Base-by-base conservation (phyloP, 1,140 invertebrate genomes). In the Spodoptera frugiperda region DNA sequence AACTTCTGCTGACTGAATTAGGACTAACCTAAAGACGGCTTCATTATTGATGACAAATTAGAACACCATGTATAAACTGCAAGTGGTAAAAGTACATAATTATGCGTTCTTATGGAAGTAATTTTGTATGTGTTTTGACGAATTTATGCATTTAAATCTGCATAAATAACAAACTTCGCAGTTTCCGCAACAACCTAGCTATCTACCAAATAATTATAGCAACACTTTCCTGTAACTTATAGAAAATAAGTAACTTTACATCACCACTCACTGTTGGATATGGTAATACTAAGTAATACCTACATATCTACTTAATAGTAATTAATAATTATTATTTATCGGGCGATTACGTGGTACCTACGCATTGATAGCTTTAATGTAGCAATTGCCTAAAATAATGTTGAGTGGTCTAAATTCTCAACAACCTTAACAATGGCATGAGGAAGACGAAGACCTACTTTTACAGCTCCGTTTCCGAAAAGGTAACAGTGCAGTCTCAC, bases 401-500 rank as follows among this genome's bases (percentile, higher is more conserved):
- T 51, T 51, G 8, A 15, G n/a, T n/a, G n/a, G 1, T 55, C 53
- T 5, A 14, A 25, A 19, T 57, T 25, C 30, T 25, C 49, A n/a
- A 53, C 17, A 71, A 25, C 6, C 11, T 44, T 21, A 71, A 61
- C 63, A 67, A 48, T 61, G 30, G 54, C 11, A 55, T 73, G 17
- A 61, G 55, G 55, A 61, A 73, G 49, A 14, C 3, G 53, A 15
- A 55, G 39, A 17, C 53, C 68, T 55, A 71, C 51, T 71, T 71
- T 33, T 17, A 44, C 51, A 39, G 68, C 15, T 55, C 68, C 68
- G 17, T 71, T 71, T 75, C 72, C 83, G 80, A 87, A 87, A 88
- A 85, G 81, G 80, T 87, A 86, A 88, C 84, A 86, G 77, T 80
- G 78, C 67, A 74, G 82, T 83, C 84, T 86, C 86, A 89, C 84